phyloP scores from a whole-genome alignment of 2,888 invertebrate species.

The Germaria angustata region DNA sequence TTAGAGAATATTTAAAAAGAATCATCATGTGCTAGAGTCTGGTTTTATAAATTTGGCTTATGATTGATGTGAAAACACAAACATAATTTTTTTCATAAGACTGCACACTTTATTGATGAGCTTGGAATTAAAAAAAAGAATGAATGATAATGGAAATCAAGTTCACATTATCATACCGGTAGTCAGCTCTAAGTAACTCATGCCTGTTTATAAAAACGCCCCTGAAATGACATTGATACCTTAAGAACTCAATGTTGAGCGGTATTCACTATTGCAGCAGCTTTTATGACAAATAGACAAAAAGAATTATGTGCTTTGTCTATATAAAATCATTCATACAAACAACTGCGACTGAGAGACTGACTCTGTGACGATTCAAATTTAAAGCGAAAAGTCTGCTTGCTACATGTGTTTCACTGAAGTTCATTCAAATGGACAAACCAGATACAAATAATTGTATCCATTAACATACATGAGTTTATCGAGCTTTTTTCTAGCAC shows the following conservation, averaged over 20 bases:
- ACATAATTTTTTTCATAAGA: too few relatives aligned
- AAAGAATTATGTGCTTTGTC: neutral
- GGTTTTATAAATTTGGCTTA: too few relatives aligned
- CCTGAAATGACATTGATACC: neutral
- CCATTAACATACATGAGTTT: neutral
- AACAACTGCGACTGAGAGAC: neutral
- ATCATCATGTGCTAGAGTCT: too few relatives aligned
- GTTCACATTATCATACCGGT: neutral
- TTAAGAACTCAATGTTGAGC: too few relatives aligned
- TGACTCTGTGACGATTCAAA: slow-evolving; percentile 45
- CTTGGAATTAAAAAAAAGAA: neutral
- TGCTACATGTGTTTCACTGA: slow-evolving; percentile 72
- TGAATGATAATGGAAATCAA: neutral
- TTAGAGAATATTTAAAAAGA: too few relatives aligned
- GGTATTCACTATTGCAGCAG: neutral
- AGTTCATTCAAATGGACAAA: slow-evolving; percentile 17
- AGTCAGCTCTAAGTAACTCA: neutral
- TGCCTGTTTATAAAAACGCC: neutral
- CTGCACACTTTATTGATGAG: neutral
- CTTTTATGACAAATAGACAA: slow-evolving; percentile 1
- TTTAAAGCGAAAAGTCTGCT: slow-evolving; percentile 72
- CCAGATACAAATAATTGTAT: neutral
- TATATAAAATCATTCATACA: too few relatives aligned
- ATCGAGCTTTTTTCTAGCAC: neutral
- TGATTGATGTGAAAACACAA: too few relatives aligned